Evolutionary conservation across 2,888 invertebrate genomes (phyloP).

Genomic region (Gandaritis pyraliata): DNA sequence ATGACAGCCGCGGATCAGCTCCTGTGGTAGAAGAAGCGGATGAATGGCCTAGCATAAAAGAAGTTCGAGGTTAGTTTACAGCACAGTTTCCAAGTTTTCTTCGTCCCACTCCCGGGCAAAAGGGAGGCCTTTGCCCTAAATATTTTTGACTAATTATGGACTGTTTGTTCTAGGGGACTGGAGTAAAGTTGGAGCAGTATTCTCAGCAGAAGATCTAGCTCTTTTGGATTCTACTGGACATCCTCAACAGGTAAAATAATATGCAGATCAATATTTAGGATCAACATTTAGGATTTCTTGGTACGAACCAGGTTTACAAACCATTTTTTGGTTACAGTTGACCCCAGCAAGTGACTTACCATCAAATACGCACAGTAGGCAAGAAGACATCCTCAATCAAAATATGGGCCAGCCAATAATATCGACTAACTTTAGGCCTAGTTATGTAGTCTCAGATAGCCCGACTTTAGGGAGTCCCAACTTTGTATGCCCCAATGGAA

Average conservation of each 20-base stretch:
- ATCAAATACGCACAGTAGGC: constrained; percentile 53
- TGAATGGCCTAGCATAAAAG: constrained; percentile 79
- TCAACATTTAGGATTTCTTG: not conserved
- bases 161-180: constrained; percentile 63
- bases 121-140: too few species aligned
- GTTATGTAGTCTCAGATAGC: constrained; percentile 71
- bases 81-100: not conserved
- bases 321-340: constrained; percentile 55
- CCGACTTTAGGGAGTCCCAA: constrained; percentile 80
- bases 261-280: not conserved
- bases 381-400: constrained; percentile 75
- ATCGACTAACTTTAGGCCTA: constrained; percentile 72
- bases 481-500: constrained; percentile 79
- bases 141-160: too few species aligned
- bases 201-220: constrained; percentile 79
- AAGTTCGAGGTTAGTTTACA: constrained; percentile 68
- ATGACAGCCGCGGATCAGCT: constrained; percentile 66
- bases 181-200: constrained; percentile 77
- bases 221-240: constrained; percentile 73
- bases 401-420: constrained; percentile 65
- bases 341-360: constrained; percentile 66
- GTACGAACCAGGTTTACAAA: constrained; percentile 8
- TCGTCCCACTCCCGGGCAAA: too few species aligned
- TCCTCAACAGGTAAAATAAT: constrained; percentile 62
- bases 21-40: constrained; percentile 66